phyloP scores from a whole-genome alignment of 2,888 invertebrate species.

The Eilema depressum region DNA sequence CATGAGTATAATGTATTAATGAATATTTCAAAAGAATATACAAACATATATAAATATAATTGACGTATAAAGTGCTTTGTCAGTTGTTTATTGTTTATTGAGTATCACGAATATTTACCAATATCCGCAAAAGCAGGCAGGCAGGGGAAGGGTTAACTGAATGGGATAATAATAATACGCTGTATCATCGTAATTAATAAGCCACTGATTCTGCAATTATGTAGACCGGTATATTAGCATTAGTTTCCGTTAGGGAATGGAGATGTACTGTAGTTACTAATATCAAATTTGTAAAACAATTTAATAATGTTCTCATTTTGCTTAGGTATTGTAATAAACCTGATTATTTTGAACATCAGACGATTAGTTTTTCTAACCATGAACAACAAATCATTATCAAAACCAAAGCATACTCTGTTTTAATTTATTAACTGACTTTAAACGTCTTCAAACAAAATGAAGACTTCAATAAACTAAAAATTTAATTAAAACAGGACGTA shows the following conservation, averaged over 20 bases:
- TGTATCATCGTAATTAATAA: slow-evolving; percentile 27
- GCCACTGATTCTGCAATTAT: slow-evolving; percentile 19
- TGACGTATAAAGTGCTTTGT: slow-evolving; percentile 13
- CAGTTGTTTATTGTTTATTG: slow-evolving; percentile 25
- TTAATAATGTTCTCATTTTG: not conserved
- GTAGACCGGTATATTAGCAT: slow-evolving; percentile 9
- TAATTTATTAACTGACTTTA: slow-evolving; percentile 5
- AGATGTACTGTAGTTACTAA: not conserved
- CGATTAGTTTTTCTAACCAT: slow-evolving; percentile 2
- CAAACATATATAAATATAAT: slow-evolving; percentile 27
- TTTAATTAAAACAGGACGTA: slow-evolving; percentile 59
- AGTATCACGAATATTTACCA: slow-evolving; percentile 26
- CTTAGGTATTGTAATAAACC: not conserved
- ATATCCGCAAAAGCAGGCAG: slow-evolving; percentile 10
- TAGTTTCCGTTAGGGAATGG: slow-evolving; percentile 1
- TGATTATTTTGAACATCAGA: not conserved
- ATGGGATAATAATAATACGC: slow-evolving; percentile 19
- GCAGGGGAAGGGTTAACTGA: slow-evolving; percentile 19
- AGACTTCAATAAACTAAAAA: slow-evolving; percentile 38
- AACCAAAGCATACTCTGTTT: not conserved
- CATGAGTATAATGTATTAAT: too few species aligned
- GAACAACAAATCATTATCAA: not conserved
- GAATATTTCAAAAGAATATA: not conserved
- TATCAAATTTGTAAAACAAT: not conserved
- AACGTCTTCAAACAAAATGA: slow-evolving; percentile 19